Base-by-base conservation (phyloP, 2,113 vertebrate genomes). In the Stigmatopora argus region DNA sequence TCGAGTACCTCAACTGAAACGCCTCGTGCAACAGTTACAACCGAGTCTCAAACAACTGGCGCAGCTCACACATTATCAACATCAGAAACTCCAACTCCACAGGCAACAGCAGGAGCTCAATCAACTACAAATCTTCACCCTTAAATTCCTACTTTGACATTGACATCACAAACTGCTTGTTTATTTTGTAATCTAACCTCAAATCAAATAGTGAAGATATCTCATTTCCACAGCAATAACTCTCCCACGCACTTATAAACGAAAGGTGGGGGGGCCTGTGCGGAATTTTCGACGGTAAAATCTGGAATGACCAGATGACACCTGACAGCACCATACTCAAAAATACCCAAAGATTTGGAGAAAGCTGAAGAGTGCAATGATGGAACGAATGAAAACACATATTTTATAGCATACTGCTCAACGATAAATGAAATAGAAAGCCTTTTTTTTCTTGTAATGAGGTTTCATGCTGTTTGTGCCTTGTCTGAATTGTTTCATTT, bases 231-330 rank as follows among this genome's bases (percentile, higher is more conserved):
- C 79, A 94, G 93, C 90, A 35, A 91, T 94, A 60, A 88, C 72
- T 56, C 67, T 94, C 23, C 89, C 93, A 51, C 81, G 67, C 55
- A 73, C 81, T 34, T 93, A 94, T 60, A 82, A 63, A 66, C 77
- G 60, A 60, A 91, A 81, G 72, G 83, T 94, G 0, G 83, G 86
- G 35, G 47, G 92, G 93, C 14, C 88, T 94, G 63, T 95, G 94
- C 72, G 93, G 93, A 23, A 80, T 94, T 77, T 94, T 92, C 72
- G 92, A 94, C 18, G 81, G 88, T 12, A 69, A 4, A n/a, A n/a
- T 15, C 0, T 59, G 41, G 67, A 93, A 94, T 60, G 92, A 94
- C 73, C 77, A 82, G 73, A 89, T 71, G 73, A 92, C 82, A 2
- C 90, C 91, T 10, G 79, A 92, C 18, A 91, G 91, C 4, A 77